Percentiles rank a stretch among this genome's conserved stretches.
Conservation (phyloP, 2,888 invertebrate genomes). For the Machimus atricapillus region DNA sequence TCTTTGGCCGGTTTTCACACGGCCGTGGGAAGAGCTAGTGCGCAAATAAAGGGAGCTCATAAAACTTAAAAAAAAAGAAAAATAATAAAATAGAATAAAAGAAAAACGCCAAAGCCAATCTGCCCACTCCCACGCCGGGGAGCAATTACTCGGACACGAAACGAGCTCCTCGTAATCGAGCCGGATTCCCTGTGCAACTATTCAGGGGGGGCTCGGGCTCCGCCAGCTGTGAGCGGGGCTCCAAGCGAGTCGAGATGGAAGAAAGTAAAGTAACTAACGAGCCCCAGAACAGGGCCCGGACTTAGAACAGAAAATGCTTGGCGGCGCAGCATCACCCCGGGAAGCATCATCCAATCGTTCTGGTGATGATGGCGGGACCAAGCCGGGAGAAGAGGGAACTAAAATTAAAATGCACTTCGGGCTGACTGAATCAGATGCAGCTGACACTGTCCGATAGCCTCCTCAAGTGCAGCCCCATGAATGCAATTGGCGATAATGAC, state of each 20-base stretch:
- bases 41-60: neutral
- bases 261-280: neutral
- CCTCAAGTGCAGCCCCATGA: neutral
- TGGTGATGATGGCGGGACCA: neutral
- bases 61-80: neutral
- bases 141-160: neutral
- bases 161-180: neutral
- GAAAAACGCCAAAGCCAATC: neutral
- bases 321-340: neutral
- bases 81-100: neutral
- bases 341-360: neutral
- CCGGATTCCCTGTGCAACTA: neutral
- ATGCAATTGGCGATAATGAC: neutral
- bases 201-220: neutral
- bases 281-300: neutral
- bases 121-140: neutral
- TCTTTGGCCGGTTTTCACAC: neutral
- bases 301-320: neutral
- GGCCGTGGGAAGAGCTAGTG: neutral
- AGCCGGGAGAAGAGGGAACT: neutral
- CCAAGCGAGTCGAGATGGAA: neutral
- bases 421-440: neutral
- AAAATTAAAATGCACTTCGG: constrained; percentile 3
- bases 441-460: neutral
- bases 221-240: neutral